Evolutionary conservation across 1,140 invertebrate genomes (phyloP).

Genomic region (Asobara japonica): DNA sequence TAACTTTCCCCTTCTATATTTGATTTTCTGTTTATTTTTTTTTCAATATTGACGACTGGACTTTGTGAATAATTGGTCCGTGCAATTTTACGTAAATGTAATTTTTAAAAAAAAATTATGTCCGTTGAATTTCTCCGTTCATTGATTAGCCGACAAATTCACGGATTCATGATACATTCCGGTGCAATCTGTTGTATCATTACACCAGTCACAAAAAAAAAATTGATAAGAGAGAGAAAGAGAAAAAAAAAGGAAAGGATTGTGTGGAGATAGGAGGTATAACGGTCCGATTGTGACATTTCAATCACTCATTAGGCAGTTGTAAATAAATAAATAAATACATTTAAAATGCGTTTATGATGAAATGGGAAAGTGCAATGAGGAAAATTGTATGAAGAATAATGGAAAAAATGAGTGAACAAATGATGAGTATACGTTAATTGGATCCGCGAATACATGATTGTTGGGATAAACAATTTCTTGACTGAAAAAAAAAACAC

Average conservation of each 20-base stretch:
- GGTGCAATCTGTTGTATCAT: slow-evolving; percentile 43
- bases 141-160: too few species aligned
- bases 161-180: slow-evolving; percentile 34
- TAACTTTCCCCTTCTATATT: not conserved
- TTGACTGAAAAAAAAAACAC: slow-evolving; percentile 45
- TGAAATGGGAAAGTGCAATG: slow-evolving; percentile 67
- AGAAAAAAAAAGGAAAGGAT: too few species aligned
- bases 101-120: slow-evolving; percentile 29
- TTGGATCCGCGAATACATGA: slow-evolving; percentile 41
- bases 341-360: slow-evolving; percentile 65
- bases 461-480: slow-evolving; percentile 42
- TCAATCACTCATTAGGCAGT: slow-evolving; percentile 25
- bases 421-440: slow-evolving; percentile 32
- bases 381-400: slow-evolving; percentile 37
- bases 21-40: not conserved
- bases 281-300: slow-evolving; percentile 33
- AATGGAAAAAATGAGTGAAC: slow-evolving; percentile 17
- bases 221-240: slow-evolving; percentile 35
- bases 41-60: slow-evolving; percentile 9
- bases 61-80: slow-evolving; percentile 19
- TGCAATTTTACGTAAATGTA: slow-evolving; percentile 23
- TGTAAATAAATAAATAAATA: slow-evolving; percentile 64
- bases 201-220: slow-evolving; percentile 30
- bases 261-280: slow-evolving; percentile 49
- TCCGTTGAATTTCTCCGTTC: slow-evolving; percentile 16